Percentiles rank a stretch among this genome's conserved stretches.
phyloP scores from a whole-genome alignment of 1,140 invertebrate genomes.

The Platyura marginata region DNA sequence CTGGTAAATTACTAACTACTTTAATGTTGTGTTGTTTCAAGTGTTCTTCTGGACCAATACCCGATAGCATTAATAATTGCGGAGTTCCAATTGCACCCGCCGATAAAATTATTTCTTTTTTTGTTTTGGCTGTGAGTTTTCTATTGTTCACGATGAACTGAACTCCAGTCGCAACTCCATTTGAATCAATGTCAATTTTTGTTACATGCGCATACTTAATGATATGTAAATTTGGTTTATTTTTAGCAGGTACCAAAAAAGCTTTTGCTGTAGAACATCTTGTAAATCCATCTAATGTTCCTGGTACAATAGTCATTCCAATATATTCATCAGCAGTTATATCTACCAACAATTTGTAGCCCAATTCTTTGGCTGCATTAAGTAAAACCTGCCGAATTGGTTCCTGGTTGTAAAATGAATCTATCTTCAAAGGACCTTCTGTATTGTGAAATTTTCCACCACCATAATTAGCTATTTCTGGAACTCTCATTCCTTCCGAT shows the following conservation, averaged over 20 bases:
- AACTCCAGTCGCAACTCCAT: conserved; percentile 17
- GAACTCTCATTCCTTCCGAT: no score
- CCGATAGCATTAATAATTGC: conserved; percentile 54
- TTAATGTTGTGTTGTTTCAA: conserved; percentile 31
- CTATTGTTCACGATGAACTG: conserved; percentile 25
- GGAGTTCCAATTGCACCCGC: conserved; percentile 50
- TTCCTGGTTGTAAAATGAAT: neutral
- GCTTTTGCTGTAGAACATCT: conserved; percentile 79
- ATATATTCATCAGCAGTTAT: neutral
- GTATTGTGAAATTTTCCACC: neutral
- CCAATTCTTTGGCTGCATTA: neutral
- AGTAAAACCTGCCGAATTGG: neutral
- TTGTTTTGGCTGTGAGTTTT: conserved; percentile 17
- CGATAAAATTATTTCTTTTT: conserved; percentile 54
- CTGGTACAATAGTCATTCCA: no score
- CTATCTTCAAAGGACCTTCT: neutral
- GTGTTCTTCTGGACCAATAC: conserved; percentile 46
- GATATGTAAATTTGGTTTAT: conserved; percentile 46
- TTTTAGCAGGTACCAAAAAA: conserved; percentile 52
- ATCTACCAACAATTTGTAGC: conserved; percentile 2
- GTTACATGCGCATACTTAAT: conserved; percentile 37
- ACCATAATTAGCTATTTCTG: conserved; percentile 5
- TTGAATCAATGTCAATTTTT: conserved; percentile 35
- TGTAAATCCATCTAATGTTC: no score
- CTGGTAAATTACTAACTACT: conserved; percentile 38